Base-by-base conservation (phyloP, 2,797 vertebrate species). In the Muscicapa striata region DNA sequence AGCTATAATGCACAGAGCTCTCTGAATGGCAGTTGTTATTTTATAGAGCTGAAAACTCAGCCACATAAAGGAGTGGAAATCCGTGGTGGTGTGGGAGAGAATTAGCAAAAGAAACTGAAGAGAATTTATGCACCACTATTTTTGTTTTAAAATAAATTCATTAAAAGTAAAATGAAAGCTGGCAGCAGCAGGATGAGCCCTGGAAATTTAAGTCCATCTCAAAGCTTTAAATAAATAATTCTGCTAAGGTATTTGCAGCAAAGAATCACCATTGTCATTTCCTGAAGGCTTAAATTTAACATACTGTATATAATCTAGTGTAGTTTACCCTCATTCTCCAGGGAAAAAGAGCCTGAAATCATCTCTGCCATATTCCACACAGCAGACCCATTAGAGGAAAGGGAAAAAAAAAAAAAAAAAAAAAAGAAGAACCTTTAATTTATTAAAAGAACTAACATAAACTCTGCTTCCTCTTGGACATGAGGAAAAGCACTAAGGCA, bases 381-480 rank as follows among this genome's bases (percentile, higher is more conserved):
- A 64, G 58, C 46, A 89, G 72, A 61, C 90, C 58, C 5, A 7
- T 67, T 63, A 49, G 59, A 69, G 19, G 46, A 46, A 46, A 46
- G 15, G 5, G 4, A 3, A 45, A n/a, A 36, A 34, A 54, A 6
- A 16, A 34, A 10, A 27, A 4, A n/a, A 36, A 34, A 54, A 6
- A 16, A 34, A 10, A 27, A 4, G 27, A 36, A 21, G 8, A 11
- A 1, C 18, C 20, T 68, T 84, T 72, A 78, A 83, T 74, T 92
- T 93, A 85, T 92, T 80, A 58, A 63, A 91, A 89, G 87, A 84
- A 15, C 54, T 55, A 86, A 51, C 54, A 83, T 89, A 94, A 96
- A 83, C 49, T 85, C 58, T 87, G 10, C 82, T 95, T 93, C 93
- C 87, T 93, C 58, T 93, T 93, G 84, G 72, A 81, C 75, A 45